These are phyloP conservation scores for Diaphora mendica DNA, from an alignment of 2,888 invertebrate species.

Conservation along the genomic window DNA sequence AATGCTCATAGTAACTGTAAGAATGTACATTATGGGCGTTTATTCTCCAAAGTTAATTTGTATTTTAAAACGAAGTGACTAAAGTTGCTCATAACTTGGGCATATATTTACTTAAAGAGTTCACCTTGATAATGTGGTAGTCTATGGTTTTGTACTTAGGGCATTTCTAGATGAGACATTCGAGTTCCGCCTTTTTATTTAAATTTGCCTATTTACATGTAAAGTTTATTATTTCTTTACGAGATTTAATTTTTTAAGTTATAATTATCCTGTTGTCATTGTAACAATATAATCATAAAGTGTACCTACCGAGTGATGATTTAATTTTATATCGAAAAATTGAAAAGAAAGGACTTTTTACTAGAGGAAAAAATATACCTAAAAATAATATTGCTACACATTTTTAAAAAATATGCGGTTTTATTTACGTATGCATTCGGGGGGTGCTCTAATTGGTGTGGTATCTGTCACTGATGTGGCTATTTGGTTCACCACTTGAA, in stretches of 20 bases:
- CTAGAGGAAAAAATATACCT: not conserved
- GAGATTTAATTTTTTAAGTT: constrained; percentile 5
- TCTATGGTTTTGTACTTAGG: not conserved
- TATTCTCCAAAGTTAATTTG: not conserved
- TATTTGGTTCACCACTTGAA: not conserved
- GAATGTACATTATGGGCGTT: not conserved
- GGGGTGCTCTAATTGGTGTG: not conserved
- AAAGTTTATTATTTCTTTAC: not conserved
- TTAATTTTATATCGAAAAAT: not conserved
- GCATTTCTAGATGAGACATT: not conserved
- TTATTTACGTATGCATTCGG: not conserved
- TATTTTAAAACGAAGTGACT: not conserved
- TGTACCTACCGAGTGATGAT: not conserved
- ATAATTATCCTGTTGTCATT: not conserved
- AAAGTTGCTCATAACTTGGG: not conserved
- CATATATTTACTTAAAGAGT: not conserved
- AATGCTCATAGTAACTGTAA: not conserved
- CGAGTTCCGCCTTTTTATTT: not conserved
- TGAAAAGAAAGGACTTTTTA: not conserved
- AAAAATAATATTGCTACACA: not conserved
- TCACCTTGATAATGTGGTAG: not conserved
- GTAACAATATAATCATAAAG: not conserved
- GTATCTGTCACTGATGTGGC: not conserved
- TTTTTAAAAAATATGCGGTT: not conserved
- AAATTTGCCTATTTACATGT: not conserved